Evolutionary conservation across 37 sponge, comb jelly and placozoan genomes (phyloP).

Genomic region (Ephydatia muelleri): DNA sequence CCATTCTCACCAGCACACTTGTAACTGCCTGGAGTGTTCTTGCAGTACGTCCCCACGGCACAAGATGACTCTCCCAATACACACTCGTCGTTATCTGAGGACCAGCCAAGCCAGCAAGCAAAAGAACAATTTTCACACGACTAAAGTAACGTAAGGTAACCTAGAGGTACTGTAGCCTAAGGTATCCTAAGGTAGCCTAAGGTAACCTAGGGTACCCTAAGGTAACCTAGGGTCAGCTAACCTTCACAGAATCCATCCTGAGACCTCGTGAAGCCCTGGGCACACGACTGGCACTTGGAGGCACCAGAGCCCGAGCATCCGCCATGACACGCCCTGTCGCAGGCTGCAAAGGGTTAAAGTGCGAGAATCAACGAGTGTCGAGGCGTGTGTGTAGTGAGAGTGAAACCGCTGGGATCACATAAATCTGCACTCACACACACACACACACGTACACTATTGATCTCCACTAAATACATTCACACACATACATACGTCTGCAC

Average conservation of each 20-base stretch:
- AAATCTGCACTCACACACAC: neutral
- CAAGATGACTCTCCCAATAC: constrained; percentile 43
- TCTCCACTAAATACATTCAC: neutral
- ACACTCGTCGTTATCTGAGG: constrained; percentile 82
- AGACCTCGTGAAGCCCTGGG: constrained; percentile 59
- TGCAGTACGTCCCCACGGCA: constrained; percentile 77
- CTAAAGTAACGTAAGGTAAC: neutral
- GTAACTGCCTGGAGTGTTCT: constrained; percentile 69
- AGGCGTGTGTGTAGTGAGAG: neutral
- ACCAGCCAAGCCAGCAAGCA: neutral
- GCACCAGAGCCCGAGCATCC: constrained; percentile 77
- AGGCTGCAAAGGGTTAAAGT: constrained; percentile 42
- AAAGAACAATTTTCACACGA: neutral
- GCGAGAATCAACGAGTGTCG: neutral
- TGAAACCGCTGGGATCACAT: no score
- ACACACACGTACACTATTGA: neutral
- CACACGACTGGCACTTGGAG: constrained; percentile 69
- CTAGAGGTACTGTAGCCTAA: no score
- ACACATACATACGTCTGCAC: neutral
- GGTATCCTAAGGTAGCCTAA: neutral
- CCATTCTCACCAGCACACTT: constrained; percentile 55
- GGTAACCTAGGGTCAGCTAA: neutral
- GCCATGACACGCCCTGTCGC: constrained; percentile 64
- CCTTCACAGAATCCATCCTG: constrained; percentile 44
- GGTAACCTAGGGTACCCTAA: no score